phyloP scores from a whole-genome alignment of 2,797 vertebrate species.

The Siniperca obscura region DNA sequence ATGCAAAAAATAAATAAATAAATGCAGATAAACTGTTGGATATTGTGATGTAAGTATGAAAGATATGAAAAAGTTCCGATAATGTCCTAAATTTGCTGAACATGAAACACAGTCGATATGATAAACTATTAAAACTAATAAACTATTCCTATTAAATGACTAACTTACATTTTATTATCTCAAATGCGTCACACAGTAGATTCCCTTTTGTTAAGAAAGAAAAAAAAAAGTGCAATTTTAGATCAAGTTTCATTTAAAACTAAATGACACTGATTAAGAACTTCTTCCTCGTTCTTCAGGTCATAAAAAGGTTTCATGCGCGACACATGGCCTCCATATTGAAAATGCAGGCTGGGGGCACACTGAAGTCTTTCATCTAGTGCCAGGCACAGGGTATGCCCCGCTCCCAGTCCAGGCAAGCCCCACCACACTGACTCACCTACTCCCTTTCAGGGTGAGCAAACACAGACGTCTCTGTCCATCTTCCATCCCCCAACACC shows the following conservation, averaged over 20 bases:
- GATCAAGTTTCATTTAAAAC: background rate
- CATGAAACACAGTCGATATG: background rate
- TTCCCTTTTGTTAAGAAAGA: background rate
- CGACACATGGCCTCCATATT: constrained; percentile 22
- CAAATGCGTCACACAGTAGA: background rate
- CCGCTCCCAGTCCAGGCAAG: constrained; percentile 34
- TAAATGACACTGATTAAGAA: background rate
- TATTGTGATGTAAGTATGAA: background rate
- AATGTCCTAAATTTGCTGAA: background rate
- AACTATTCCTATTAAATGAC: background rate
- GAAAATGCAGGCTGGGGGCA: constrained; percentile 42
- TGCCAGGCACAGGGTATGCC: constrained; percentile 59
- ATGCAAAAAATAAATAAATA: too few species aligned
- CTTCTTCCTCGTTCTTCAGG: background rate
- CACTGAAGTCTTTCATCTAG: constrained; percentile 74
- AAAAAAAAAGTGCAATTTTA: background rate
- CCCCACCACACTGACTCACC: constrained; percentile 58
- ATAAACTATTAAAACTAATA: background rate
- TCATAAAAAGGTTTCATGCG: background rate
- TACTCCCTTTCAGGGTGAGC: constrained; percentile 48
- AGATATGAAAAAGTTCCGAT: background rate
- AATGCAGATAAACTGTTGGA: background rate
- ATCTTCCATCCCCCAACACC: constrained; percentile 38
- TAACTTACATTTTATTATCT: background rate
- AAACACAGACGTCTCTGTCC: constrained; percentile 71